Conservation (phyloP, 2,888 invertebrate species). For the Cyaniris semiargus region DNA sequence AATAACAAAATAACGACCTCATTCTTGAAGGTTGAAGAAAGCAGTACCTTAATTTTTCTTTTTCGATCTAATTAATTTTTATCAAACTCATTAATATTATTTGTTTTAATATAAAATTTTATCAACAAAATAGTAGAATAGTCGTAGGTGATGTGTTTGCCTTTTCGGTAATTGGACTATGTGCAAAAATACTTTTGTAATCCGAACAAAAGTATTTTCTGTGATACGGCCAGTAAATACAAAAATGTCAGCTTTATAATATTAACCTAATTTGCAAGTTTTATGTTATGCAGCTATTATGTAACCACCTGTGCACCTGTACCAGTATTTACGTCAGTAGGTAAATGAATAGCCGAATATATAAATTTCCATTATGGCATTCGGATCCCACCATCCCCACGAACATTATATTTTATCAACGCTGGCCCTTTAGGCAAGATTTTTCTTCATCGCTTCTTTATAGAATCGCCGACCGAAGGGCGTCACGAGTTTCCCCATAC, state of each 20-base stretch:
- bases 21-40: too few relatives aligned
- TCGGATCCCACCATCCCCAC: not conserved
- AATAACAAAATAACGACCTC: too few relatives aligned
- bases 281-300: not conserved
- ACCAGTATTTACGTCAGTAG: not conserved
- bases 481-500: too few relatives aligned
- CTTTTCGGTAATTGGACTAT: not conserved
- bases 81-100: too few relatives aligned
- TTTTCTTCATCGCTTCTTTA: too few relatives aligned
- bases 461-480: too few relatives aligned
- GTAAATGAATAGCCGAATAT: not conserved
- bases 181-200: not conserved
- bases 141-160: too few relatives aligned
- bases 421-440: too few relatives aligned
- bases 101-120: too few relatives aligned
- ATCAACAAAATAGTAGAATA: too few relatives aligned
- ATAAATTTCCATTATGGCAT: constrained; percentile 1
- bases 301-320: not conserved
- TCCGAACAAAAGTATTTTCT: not conserved
- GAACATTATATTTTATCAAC: constrained; percentile 2
- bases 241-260: not conserved
- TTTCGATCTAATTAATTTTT: too few relatives aligned
- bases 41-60: too few relatives aligned
- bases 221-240: not conserved
- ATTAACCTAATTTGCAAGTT: not conserved